Evolutionary conservation across 2,113 vertebrate genomes (phyloP).

Genomic region (Callipepla californica): DNA sequence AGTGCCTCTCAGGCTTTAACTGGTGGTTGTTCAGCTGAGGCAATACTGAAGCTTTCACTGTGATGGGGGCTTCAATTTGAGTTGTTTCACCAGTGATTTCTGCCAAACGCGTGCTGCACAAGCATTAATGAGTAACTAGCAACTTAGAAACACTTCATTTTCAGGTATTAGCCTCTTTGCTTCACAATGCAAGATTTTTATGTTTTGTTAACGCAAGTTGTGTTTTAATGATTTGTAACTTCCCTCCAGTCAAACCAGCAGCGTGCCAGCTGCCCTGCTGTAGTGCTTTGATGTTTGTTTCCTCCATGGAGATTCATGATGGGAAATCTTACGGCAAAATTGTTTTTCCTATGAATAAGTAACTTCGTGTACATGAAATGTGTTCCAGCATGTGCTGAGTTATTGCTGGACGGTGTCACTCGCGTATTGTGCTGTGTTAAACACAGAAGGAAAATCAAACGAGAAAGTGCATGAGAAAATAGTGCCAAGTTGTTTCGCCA

Average conservation of each 20-base stretch:
- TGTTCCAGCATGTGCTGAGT: background rate
- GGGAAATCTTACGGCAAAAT: background rate
- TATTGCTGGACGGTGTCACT: background rate
- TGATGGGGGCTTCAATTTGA: background rate
- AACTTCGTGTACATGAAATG: fast-evolving
- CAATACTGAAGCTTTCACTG: background rate
- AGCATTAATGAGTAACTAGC: background rate
- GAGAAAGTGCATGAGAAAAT: background rate
- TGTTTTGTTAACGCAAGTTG: background rate
- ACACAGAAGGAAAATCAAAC: background rate
- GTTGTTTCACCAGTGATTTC: background rate
- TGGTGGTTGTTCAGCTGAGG: background rate
- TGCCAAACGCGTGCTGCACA: background rate
- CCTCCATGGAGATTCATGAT: background rate
- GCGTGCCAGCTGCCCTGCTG: background rate
- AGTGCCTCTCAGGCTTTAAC: background rate
- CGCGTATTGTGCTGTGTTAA: background rate
- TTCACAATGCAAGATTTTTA: background rate
- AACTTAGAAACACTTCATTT: background rate
- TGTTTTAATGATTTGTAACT: background rate
- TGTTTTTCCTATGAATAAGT: background rate
- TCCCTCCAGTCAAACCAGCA: background rate
- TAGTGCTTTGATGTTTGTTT: background rate
- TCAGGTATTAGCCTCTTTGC: background rate
- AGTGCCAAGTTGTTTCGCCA: background rate